These are phyloP conservation scores for Lota lota DNA, from an alignment of 2,113 vertebrate species.

Conservation along the genomic window DNA sequence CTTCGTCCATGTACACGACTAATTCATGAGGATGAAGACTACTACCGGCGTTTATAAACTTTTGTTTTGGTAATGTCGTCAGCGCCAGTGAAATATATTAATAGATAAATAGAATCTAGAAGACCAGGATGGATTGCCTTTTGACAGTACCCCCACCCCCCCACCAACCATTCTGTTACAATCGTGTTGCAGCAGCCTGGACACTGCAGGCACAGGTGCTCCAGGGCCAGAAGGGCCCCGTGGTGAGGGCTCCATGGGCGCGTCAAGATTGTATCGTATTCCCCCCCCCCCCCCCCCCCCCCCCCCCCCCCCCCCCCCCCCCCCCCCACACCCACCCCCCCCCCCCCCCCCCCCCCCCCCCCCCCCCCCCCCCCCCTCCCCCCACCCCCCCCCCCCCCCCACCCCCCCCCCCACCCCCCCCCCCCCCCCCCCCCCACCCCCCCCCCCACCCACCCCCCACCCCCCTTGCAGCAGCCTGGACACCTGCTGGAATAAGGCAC, in stretches of 20 bases:
- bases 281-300: too few relatives aligned
- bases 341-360: background rate
- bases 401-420: background rate
- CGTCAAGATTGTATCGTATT: too few relatives aligned
- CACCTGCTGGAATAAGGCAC: too few relatives aligned
- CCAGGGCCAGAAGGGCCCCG: conserved; percentile 51
- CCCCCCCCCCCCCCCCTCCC: background rate
- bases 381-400: background rate
- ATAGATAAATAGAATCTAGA: conserved; percentile 52
- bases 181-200: conserved; percentile 54
- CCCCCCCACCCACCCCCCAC: conserved; percentile 7
- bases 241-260: conserved; percentile 45
- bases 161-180: conserved; percentile 41
- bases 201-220: conserved; percentile 57
- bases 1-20: conserved; percentile 27
- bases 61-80: conserved; percentile 55
- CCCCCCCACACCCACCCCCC: conserved; percentile 10
- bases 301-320: too few relatives aligned
- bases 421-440: too few relatives aligned
- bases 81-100: conserved; percentile 63
- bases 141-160: conserved; percentile 22
- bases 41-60: conserved; percentile 43
- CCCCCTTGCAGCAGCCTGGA: too few relatives aligned
- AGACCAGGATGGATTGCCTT: conserved; percentile 47
- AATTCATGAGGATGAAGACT: conserved; percentile 19